A percentile compares a stretch with the other conserved stretches of the same genome.
phyloP scores from a whole-genome alignment of 2,888 invertebrate species.

The Masnerella sp. region DNA sequence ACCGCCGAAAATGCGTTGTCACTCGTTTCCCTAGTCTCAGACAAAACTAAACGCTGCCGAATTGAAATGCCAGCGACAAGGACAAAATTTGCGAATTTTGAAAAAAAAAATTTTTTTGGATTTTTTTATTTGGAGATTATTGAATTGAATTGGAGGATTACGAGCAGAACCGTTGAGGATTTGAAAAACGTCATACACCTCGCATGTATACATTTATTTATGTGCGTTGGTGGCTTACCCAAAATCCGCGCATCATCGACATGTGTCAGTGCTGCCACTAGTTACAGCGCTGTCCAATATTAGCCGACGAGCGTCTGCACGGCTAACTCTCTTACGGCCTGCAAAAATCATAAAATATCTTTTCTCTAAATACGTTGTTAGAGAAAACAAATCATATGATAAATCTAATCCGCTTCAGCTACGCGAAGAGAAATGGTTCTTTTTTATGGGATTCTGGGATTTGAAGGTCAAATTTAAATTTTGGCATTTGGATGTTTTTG shows the following conservation, averaged over 20 bases:
- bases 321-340: conserved; percentile 53
- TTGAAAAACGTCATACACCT: conserved; percentile 34
- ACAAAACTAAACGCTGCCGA: conserved; percentile 63
- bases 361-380: conserved; percentile 57
- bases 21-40: conserved; percentile 1
- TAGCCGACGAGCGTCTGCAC: conserved; percentile 56
- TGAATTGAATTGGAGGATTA: conserved; percentile 36
- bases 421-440: conserved; percentile 24
- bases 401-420: conserved; percentile 14
- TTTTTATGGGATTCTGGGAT: not conserved
- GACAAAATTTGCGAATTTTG: no score
- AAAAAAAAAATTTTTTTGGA: conserved; percentile 6
- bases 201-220: conserved; percentile 49
- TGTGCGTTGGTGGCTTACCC: conserved; percentile 57
- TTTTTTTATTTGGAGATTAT: not conserved
- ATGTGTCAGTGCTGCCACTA: conserved; percentile 52
- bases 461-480: not conserved
- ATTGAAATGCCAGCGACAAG: conserved; percentile 58
- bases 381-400: conserved; percentile 55
- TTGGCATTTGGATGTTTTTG: no score
- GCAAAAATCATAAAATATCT: conserved; percentile 60
- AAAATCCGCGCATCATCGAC: conserved; percentile 55
- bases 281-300: conserved; percentile 55
- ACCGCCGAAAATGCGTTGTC: conserved; percentile 1
- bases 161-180: conserved; percentile 48